Evolutionary conservation across 2,797 vertebrate species (phyloP), one percentile per base, ranked within the genome.

Genomic region (Myotis vivesi): DNA sequence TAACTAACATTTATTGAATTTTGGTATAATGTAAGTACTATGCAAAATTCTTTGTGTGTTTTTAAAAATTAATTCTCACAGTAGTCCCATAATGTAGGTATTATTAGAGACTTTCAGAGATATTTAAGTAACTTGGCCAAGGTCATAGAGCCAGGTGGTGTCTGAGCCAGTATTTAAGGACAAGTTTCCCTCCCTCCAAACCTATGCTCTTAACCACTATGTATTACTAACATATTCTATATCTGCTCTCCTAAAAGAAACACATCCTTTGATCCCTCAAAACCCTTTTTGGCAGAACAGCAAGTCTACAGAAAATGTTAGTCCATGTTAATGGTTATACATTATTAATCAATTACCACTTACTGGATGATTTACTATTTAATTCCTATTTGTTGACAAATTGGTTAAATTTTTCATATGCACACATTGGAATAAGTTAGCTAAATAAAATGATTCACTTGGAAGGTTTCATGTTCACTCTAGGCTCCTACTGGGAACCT

Each of bases 321-420:
- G 25, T 28, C 75, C 64, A 22, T 41, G 68, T 86, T 96, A 95
- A 94, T n/a, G 36, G 22, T 64, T 93, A 51, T 76, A 30, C n/a
- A 53, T 53, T 33, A 51, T 53, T 53, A 33, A 94, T 73, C 72
- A 92, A 28, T 95, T 49, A 85, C 30, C 25, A 88, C 28, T 96
- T 96, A 96, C 92, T 11, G 0, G 73, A 95, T 91, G 84, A 94
- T 46, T 94, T 95, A 88, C 69, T 94, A 51, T 95, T 57, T 41
- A 59, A 89, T 79, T 96, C 17, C 62, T 88, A 44, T 33, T 23
- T 55, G 68, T 38, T 92, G 89, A 91, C 49, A 91, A 19, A 73
- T 68, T 53, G 51, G 41, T 15, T 96, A 62, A 64, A 23, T 22
- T 88, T 96, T 85, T 94, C 69, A 71, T 72, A 79, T 66, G 57